Conservation (phyloP, 2,113 vertebrate species). For the Myotis davidii region DNA sequence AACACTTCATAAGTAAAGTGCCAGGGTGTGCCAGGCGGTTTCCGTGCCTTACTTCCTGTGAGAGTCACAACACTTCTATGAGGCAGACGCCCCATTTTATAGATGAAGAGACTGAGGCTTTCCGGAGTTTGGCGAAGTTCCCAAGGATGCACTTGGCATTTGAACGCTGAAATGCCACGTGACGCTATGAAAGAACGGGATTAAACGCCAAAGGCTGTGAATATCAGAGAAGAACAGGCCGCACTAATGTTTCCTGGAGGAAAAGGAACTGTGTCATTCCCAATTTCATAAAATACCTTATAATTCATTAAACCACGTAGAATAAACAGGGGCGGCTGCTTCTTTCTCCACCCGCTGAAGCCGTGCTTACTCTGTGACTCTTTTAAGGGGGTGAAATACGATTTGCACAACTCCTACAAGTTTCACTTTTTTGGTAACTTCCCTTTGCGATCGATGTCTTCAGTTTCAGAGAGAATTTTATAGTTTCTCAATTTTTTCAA, state of each 20-base stretch:
- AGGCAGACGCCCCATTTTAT: accelerated
- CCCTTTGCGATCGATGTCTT: background rate
- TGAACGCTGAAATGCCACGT: accelerated
- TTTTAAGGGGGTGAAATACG: background rate
- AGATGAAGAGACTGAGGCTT: background rate
- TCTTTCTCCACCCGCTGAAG: accelerated
- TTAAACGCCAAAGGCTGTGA: accelerated
- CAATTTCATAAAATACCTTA: background rate
- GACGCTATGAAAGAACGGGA: accelerated
- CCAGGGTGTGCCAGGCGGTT: accelerated
- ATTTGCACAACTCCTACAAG: background rate
- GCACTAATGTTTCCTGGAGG: background rate
- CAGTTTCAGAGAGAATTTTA: background rate
- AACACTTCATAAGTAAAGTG: background rate
- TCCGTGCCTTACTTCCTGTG: accelerated
- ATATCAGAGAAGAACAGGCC: accelerated
- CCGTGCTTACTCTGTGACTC: background rate
- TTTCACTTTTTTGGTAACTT: too few species aligned
- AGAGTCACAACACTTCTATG: accelerated
- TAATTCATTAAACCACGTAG: background rate
- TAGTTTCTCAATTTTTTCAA: background rate
- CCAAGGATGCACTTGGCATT: background rate
- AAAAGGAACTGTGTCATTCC: background rate
- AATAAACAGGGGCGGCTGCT: background rate
- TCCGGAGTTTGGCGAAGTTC: background rate